Evolutionary conservation across 2,888 invertebrate genomes (phyloP).

Genomic region (Apotomis capreana): DNA sequence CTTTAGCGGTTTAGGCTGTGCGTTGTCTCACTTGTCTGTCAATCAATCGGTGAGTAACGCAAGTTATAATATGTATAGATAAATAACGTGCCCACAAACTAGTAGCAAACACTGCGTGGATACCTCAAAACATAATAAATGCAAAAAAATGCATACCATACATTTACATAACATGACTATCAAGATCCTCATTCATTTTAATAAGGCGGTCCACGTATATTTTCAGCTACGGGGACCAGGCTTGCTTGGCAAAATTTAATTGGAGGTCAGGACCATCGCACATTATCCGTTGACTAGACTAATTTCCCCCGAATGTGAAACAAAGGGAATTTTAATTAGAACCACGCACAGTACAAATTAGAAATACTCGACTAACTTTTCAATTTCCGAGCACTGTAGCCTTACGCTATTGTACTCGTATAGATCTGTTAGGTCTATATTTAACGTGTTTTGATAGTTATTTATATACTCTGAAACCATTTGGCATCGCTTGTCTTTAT

Average conservation of each 20-base stretch:
- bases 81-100: too few relatives aligned
- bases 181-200: slow-evolving; percentile 41
- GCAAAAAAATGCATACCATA: slow-evolving; percentile 17
- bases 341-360: slow-evolving; percentile 21
- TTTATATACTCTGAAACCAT: slow-evolving; percentile 23
- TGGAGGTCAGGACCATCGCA: slow-evolving; percentile 47
- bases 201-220: slow-evolving; percentile 32
- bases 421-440: slow-evolving; percentile 4
- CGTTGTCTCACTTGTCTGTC: too few relatives aligned
- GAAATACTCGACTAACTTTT: slow-evolving; percentile 25
- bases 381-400: slow-evolving; percentile 1
- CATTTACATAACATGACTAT: slow-evolving; percentile 32
- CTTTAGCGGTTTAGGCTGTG: too few relatives aligned
- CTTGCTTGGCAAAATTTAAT: slow-evolving; percentile 51
- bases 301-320: slow-evolving; percentile 36
- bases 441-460: slow-evolving; percentile 12
- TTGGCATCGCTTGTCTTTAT: slow-evolving; percentile 20
- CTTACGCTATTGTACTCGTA: slow-evolving; percentile 10
- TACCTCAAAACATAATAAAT: slow-evolving; percentile 24
- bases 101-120: background rate
- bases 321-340: slow-evolving; percentile 35
- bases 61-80: too few relatives aligned
- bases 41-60: too few relatives aligned
- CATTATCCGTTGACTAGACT: slow-evolving; percentile 35
- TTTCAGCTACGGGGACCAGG: slow-evolving; percentile 12